Base-by-base conservation (phyloP, 2,888 invertebrate species). In the Yponomeuta cagnagella region DNA sequence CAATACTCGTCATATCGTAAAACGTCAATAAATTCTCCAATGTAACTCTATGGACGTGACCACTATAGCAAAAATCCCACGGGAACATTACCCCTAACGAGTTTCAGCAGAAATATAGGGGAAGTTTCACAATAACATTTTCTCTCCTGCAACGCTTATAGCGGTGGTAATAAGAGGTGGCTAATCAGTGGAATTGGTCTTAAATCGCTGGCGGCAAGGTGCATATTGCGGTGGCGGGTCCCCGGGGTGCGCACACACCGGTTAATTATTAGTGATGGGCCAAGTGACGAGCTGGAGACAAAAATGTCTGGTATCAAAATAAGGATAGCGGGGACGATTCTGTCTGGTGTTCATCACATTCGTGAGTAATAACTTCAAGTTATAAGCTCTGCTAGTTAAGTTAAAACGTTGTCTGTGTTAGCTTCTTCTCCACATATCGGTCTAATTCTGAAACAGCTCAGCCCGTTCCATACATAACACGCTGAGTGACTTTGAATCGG, bases 191-290 rank as follows among this genome's bases (percentile, higher is more conserved):
- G 76, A 78, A 78, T 72, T 74, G 75, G 58, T 78, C 80, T 75
- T 74, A 75, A 75, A 77, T 71, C 30, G 73, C 70, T 74, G 73
- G 76, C 73, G 74, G 77, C 78, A 82, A 79, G 80, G 78, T 76
- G 77, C 80, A 81, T 77, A 79, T 81, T 83, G 78, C 81, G 77
- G 79, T 78, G 78, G 76, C 78, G 77, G 73, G 73, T 73, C 67
- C 71, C 68, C 69, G 69, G 66, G 71, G 73, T 71, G 70, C 74
- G 74, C 72, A 23, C 48, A 43, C 48, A 6, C 43, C 37, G 68
- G 68, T 68, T 68, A 68, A 68, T 68, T 33, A 68, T 68, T 68
- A 43, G 68, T 68, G n/a, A 9, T 68, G 48, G 68, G 33, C 15
- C 68, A 68, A 68, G 52, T 58, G 52, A 58, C 52, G 15, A 15